Percentiles rank a stretch among this genome's conserved stretches.
phyloP scores from a whole-genome alignment of 2,113 vertebrate species.

The Pelvicachromis taeniatus region DNA sequence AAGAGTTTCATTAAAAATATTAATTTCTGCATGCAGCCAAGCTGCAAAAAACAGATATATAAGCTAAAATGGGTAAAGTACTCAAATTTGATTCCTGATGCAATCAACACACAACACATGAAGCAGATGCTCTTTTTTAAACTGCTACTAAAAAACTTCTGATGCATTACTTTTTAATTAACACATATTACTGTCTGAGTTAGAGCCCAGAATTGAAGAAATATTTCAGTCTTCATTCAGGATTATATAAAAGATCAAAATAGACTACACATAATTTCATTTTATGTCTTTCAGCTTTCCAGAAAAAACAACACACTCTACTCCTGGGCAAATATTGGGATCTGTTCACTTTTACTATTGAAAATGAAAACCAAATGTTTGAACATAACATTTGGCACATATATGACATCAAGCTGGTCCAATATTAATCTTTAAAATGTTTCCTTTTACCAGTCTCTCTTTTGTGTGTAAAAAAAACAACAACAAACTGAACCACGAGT shows the following conservation, averaged over 20 bases:
- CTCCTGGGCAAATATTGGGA: background rate
- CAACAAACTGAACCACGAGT: background rate
- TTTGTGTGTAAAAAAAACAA: background rate
- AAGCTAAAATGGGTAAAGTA: background rate
- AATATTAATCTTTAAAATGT: background rate
- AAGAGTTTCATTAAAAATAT: background rate
- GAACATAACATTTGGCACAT: background rate
- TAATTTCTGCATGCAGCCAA: background rate
- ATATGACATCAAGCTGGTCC: background rate
- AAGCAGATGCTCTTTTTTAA: background rate
- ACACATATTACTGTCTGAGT: background rate
- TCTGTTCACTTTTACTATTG: background rate
- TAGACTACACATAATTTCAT: background rate
- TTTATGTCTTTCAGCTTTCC: background rate
- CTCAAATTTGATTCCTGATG: background rate
- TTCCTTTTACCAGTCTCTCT: background rate
- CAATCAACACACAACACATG: background rate
- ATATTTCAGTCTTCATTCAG: background rate
- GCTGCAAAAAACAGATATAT: background rate
- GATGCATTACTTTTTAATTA: background rate
- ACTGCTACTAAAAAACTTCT: background rate
- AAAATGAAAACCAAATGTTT: background rate
- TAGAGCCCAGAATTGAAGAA: background rate
- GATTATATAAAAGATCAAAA: background rate
- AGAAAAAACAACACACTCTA: background rate